These are phyloP conservation scores for Baccha elongata DNA, from an alignment of 2,888 invertebrate genomes.

Conservation along the genomic window DNA sequence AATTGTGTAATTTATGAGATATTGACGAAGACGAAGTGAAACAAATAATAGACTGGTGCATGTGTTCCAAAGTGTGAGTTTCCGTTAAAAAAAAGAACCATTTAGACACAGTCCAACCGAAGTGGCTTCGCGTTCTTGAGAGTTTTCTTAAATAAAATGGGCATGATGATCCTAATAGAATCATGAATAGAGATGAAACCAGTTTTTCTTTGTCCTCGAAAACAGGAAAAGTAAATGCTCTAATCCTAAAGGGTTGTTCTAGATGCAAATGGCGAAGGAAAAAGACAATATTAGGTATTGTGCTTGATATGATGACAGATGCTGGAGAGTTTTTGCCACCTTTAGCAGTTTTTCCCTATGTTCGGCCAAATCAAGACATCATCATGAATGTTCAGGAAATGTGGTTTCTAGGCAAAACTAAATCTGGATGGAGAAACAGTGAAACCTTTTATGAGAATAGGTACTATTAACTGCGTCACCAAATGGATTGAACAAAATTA, in stretches of 20 bases:
- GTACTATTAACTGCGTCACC: conserved; percentile 14
- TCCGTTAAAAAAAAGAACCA: neutral
- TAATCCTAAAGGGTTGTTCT: conserved; percentile 37
- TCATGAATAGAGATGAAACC: conserved; percentile 45
- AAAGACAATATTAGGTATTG: conserved; percentile 6
- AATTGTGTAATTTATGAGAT: too few relatives aligned
- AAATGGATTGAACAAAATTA: conserved; percentile 7
- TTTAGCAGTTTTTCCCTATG: conserved; percentile 13
- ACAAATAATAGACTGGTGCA: too few relatives aligned
- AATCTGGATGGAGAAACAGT: conserved; percentile 8
- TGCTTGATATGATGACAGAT: conserved; percentile 10
- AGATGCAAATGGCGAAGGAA: conserved; percentile 23
- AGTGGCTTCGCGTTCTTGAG: neutral
- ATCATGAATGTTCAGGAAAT: neutral
- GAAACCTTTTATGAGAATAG: conserved; percentile 18
- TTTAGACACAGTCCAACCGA: neutral
- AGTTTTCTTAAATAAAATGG: neutral
- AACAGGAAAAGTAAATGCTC: conserved; percentile 56
- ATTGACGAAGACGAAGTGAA: too few relatives aligned
- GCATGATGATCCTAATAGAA: neutral
- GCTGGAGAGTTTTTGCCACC: neutral
- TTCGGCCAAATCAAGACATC: conserved; percentile 16
- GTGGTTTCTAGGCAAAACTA: conserved; percentile 9
- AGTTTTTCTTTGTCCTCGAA: conserved; percentile 53
- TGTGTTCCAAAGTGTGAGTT: conserved; percentile 3